Evolutionary conservation across 2,113 vertebrate species (phyloP).

Genomic region (Nothocercus nigrocapillus): DNA sequence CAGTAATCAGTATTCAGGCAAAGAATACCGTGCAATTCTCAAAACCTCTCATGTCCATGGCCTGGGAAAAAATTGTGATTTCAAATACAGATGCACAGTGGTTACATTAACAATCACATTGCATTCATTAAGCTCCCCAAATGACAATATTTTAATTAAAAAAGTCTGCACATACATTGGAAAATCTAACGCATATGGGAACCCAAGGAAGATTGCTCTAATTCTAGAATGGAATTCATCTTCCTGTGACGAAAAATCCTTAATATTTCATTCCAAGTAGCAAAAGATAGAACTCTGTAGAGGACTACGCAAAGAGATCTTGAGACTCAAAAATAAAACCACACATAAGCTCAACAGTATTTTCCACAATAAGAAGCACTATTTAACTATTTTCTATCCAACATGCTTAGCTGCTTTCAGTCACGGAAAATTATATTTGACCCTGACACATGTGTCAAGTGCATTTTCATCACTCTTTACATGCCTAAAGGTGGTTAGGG

Average conservation of each 20-base stretch:
- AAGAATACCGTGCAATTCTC: not conserved
- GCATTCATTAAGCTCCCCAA: not conserved
- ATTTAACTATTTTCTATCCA: not conserved
- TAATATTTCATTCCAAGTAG: not conserved
- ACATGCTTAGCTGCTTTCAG: not conserved
- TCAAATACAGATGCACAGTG: not conserved
- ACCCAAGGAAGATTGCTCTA: not conserved
- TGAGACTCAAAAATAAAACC: not conserved
- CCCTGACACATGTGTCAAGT: not conserved
- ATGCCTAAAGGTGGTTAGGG: not conserved
- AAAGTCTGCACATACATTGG: rapidly evolving
- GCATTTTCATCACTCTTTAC: not conserved
- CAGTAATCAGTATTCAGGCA: not conserved
- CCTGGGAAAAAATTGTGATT: not conserved
- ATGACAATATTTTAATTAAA: not conserved
- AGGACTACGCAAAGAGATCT: not conserved
- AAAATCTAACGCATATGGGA: not conserved
- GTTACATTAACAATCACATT: not conserved
- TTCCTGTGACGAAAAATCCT: not conserved
- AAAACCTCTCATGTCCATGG: not conserved
- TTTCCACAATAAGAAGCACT: not conserved
- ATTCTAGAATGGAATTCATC: not conserved
- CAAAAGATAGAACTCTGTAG: not conserved
- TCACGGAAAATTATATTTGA: not conserved
- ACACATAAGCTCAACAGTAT: not conserved